Conservation (phyloP, 2,888 invertebrate species). For the Nesidiocoris tenuis region DNA sequence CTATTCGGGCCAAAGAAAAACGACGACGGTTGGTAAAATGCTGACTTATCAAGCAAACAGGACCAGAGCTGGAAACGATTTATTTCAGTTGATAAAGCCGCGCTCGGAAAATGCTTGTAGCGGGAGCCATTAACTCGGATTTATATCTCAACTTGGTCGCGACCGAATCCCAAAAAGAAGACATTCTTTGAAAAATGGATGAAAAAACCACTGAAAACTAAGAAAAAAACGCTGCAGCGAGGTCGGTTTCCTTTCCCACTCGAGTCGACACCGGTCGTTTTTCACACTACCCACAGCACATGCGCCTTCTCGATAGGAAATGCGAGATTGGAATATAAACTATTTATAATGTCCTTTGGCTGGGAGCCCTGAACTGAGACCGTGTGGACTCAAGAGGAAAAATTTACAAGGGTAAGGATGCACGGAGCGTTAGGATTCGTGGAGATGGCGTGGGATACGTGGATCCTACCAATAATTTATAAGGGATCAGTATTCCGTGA, state of each 20-base stretch:
- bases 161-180: not conserved
- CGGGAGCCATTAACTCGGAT: constrained; percentile 31
- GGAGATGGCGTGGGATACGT: not conserved
- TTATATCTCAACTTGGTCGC: constrained; percentile 31
- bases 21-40: no score
- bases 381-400: not conserved
- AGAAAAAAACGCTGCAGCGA: not conserved
- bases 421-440: not conserved
- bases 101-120: constrained; percentile 21
- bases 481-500: not conserved
- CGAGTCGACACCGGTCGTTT: not conserved
- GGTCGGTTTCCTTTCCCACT: not conserved
- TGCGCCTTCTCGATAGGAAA: constrained; percentile 7
- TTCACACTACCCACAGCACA: not conserved
- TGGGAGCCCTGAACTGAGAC: not conserved
- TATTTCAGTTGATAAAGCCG: constrained; percentile 18
- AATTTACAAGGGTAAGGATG: not conserved
- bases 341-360: constrained; percentile 22
- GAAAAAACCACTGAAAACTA: constrained; percentile 4
- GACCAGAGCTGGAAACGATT: not conserved
- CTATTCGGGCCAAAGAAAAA: no score
- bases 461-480: not conserved
- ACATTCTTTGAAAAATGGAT: not conserved
- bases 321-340: constrained; percentile 29
- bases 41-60: not conserved